phyloP scores from a whole-genome alignment of 2,113 vertebrate species.

The Zeus faber region DNA sequence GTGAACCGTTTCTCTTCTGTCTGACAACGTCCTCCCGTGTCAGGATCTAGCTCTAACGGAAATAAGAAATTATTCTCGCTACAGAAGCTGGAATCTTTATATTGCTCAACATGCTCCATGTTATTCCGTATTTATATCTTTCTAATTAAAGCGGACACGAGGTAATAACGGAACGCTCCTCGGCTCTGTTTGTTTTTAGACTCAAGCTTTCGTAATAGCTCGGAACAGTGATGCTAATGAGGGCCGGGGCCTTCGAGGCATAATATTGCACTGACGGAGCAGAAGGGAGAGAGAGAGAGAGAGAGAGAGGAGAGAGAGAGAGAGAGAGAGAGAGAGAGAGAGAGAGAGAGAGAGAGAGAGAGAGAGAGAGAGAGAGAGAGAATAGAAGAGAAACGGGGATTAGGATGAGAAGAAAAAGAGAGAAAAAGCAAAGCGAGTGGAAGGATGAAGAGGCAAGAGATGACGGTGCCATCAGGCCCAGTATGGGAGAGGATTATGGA shows the following conservation, averaged over 20 bases:
- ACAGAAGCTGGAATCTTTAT: no score
- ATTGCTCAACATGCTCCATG: neutral
- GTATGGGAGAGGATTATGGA: constrained; percentile 48
- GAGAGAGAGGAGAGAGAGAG: neutral
- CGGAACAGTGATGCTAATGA: constrained; percentile 27
- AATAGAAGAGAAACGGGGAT: neutral
- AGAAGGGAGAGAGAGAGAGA: neutral
- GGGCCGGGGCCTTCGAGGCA: constrained; percentile 15
- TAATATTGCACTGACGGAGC: constrained; percentile 16
- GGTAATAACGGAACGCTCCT: no score
- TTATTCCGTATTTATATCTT: neutral
- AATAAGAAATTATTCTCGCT: no score
- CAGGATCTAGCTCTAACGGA: no score
- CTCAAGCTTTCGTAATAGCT: constrained; percentile 16
- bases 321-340: constrained; percentile 1
- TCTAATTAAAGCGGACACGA: no score
- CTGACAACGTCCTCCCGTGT: no score
- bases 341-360: constrained; percentile 2
- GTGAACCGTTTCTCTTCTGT: no score
- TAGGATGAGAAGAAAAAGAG: no score
- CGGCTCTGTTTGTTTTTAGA: constrained; percentile 1
- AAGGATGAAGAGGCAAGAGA: constrained; percentile 18
- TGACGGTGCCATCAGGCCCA: constrained; percentile 34
- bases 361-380: neutral
- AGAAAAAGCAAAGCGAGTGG: constrained; percentile 9